A percentile compares a stretch with the other conserved stretches of the same genome.
These are phyloP conservation scores for Cephus pulcher DNA, from an alignment of 2,888 invertebrate species.

Conservation along the genomic window DNA sequence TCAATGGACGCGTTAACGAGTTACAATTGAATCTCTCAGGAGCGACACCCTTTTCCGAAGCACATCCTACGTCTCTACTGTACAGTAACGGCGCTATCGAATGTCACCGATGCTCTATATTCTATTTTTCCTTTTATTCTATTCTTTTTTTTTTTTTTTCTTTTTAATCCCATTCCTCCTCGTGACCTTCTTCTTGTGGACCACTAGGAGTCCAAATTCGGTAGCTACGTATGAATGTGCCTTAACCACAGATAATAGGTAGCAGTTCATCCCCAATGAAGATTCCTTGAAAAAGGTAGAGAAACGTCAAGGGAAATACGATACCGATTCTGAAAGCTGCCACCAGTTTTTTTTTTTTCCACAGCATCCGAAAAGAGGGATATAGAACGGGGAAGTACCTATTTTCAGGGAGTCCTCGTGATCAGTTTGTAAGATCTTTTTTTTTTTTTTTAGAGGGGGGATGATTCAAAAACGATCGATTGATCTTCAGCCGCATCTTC, in stretches of 20 bases:
- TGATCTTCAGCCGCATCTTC: background rate
- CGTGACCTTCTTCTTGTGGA: background rate
- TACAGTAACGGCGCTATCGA: slow-evolving; percentile 1
- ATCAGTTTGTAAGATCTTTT: background rate
- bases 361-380: background rate
- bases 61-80: slow-evolving; percentile 2
- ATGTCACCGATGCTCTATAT: slow-evolving; percentile 10
- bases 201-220: background rate
- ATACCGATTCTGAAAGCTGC: background rate
- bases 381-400: background rate
- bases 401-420: background rate
- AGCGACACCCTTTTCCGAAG: slow-evolving; percentile 28
- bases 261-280: background rate
- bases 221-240: background rate
- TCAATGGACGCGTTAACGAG: slow-evolving; percentile 58
- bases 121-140: slow-evolving; percentile 7
- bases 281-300: background rate
- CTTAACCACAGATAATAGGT: background rate
- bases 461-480: background rate
- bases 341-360: slow-evolving; percentile 1
- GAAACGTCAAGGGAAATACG: slow-evolving; percentile 1
- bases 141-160: slow-evolving; percentile 1
- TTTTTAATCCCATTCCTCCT: slow-evolving; percentile 8
- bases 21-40: slow-evolving; percentile 44
- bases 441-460: background rate